phyloP scores from a whole-genome alignment of 1,140 invertebrate species.

The Ceratosolen fusciceps region DNA sequence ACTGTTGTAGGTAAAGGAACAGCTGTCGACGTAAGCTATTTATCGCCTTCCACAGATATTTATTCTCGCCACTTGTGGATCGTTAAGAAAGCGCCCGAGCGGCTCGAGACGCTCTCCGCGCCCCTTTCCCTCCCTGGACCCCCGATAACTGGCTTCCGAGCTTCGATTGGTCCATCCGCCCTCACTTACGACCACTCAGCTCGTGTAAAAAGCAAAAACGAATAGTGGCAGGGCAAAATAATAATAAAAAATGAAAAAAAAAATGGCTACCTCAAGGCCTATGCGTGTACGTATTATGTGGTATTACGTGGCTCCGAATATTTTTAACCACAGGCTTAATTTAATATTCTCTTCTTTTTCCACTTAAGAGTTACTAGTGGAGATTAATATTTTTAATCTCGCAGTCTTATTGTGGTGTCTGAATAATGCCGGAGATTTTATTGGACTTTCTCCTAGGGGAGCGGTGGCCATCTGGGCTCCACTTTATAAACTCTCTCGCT shows the following conservation, averaged over 20 bases:
- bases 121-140: no score
- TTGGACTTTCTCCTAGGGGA: constrained; percentile 13
- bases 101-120: no score
- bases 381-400: constrained; percentile 24
- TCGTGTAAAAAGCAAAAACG: no score
- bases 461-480: not conserved
- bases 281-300: not conserved
- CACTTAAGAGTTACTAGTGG: constrained; percentile 5
- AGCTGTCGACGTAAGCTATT: constrained; percentile 30
- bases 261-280: not conserved
- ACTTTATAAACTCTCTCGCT: not conserved
- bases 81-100: not conserved
- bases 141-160: no score
- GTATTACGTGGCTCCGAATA: not conserved
- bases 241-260: not conserved
- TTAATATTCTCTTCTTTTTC: not conserved
- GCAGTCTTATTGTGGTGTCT: constrained; percentile 18
- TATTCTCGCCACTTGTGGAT: constrained; percentile 8
- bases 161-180: no score
- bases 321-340: no score
- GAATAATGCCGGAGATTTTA: constrained; percentile 15
- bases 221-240: no score
- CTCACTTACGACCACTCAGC: no score
- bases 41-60: not conserved
- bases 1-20: constrained; percentile 1